These are phyloP conservation scores for Ictidomys tridecemlineatus DNA, from an alignment of 2,113 vertebrate species.

Conservation along the genomic window DNA sequence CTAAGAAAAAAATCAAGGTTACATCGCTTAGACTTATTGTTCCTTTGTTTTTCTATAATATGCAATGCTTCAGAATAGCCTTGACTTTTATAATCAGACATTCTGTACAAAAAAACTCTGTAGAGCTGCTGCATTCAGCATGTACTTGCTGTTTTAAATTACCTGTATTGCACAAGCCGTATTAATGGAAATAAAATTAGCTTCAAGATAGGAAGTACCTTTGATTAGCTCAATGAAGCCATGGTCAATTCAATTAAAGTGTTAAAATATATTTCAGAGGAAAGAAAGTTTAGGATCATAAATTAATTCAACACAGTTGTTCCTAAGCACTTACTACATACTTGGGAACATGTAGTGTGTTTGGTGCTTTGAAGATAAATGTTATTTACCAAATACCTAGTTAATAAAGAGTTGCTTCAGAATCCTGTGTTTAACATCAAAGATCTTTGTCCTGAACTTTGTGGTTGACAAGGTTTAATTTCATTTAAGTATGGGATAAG, in stretches of 20 bases:
- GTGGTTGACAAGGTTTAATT: constrained; percentile 56
- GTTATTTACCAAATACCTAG: constrained; percentile 60
- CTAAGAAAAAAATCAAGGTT: background rate
- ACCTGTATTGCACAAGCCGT: constrained; percentile 38
- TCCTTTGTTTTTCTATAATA: background rate
- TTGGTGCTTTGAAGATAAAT: constrained; percentile 74
- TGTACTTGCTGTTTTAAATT: constrained; percentile 67
- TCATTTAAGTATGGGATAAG: constrained; percentile 58
- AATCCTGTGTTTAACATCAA: constrained; percentile 63
- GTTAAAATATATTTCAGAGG: constrained; percentile 69
- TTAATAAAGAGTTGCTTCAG: constrained; percentile 65
- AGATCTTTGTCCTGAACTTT: constrained; percentile 63
- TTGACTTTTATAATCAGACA: constrained; percentile 15
- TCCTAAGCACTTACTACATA: constrained; percentile 24
- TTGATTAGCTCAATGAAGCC: constrained; percentile 56
- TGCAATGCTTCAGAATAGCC: background rate
- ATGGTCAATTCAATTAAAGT: constrained; percentile 75
- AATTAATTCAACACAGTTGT: constrained; percentile 75
- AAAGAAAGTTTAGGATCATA: constrained; percentile 62
- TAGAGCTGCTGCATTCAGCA: background rate
- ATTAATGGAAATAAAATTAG: constrained; percentile 76
- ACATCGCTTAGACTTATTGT: background rate
- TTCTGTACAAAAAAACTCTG: background rate
- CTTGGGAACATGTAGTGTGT: constrained; percentile 11
- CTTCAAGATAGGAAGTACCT: constrained; percentile 74